These are phyloP conservation scores for Trachelus tabidus DNA, from an alignment of 2,888 invertebrate species.

Conservation along the genomic window DNA sequence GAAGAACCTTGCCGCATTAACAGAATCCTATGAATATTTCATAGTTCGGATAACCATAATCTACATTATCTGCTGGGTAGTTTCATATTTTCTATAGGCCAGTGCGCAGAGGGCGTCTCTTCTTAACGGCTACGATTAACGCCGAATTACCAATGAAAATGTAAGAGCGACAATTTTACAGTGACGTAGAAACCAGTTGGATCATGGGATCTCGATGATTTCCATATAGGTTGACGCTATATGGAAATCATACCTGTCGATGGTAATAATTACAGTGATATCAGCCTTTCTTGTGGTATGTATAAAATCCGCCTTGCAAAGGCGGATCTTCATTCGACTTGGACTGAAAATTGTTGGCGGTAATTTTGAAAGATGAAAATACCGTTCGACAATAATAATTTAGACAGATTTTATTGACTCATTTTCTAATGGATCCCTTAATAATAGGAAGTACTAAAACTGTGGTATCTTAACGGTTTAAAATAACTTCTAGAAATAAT, in stretches of 20 bases:
- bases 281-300: background rate
- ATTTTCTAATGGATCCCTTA: background rate
- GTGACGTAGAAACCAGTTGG: background rate
- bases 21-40: slow-evolving; percentile 32
- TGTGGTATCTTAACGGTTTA: background rate
- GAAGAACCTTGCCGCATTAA: slow-evolving; percentile 40
- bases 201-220: too few species aligned
- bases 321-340: background rate
- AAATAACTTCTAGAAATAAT: background rate
- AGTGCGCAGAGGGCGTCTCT: background rate
- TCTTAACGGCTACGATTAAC: background rate
- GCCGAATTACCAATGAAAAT: slow-evolving; percentile 1
- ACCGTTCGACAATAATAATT: background rate
- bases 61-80: background rate
- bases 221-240: background rate
- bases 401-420: background rate
- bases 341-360: background rate
- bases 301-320: background rate
- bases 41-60: slow-evolving; percentile 23
- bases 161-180: background rate
- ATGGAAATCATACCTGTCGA: background rate
- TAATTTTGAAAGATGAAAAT: background rate
- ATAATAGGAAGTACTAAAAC: background rate
- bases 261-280: background rate
- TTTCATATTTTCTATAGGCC: background rate